Evolutionary conservation across 2,797 vertebrate species (phyloP).

Genomic region (Artibeus lituratus): DNA sequence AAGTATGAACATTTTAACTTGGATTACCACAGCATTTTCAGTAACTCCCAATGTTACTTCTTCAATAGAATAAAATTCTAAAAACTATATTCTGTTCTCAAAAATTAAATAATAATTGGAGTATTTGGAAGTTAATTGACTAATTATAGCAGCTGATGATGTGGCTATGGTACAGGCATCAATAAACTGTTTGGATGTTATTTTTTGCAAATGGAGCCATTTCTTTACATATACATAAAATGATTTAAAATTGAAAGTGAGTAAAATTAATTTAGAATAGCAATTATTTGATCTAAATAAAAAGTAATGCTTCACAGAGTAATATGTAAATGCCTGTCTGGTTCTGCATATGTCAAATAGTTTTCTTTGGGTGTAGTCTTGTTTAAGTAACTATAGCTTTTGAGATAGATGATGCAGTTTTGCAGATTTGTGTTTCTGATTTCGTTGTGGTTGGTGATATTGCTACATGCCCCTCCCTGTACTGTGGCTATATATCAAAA

Average conservation of each 20-base stretch:
- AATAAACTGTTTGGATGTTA: background rate
- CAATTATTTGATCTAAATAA: conserved; percentile 35
- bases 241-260: conserved; percentile 4
- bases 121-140: background rate
- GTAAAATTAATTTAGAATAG: conserved; percentile 15
- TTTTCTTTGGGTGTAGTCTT: background rate
- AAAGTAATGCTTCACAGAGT: conserved; percentile 26
- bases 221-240: background rate
- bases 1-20: background rate
- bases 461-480: background rate
- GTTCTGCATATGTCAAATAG: background rate
- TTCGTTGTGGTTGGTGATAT: background rate
- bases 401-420: background rate
- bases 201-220: background rate
- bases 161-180: background rate
- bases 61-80: background rate
- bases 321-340: background rate
- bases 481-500: background rate
- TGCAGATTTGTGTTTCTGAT: background rate
- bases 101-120: background rate
- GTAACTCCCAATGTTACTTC: background rate
- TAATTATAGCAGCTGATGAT: background rate
- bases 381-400: background rate
- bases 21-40: background rate
- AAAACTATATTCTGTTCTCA: background rate